Conservation (phyloP, 2,888 invertebrate genomes). For the Malthinus flaveolus region DNA sequence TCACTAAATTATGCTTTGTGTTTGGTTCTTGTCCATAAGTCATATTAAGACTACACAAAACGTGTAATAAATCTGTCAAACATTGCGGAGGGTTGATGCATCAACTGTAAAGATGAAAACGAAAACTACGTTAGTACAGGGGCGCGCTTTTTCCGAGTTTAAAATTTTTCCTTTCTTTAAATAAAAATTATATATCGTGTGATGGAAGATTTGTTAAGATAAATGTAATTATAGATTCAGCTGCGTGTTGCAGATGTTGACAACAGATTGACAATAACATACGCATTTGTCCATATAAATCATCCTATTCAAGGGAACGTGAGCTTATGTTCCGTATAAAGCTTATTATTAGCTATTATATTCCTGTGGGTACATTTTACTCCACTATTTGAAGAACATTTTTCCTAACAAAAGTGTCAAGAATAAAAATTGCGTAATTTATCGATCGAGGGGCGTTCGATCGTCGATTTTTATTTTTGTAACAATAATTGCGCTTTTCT, state of each 20-base stretch:
- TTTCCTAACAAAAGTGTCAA: slow-evolving; percentile 3
- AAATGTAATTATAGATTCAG: slow-evolving; percentile 27
- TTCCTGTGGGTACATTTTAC: slow-evolving; percentile 18
- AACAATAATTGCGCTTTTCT: neutral
- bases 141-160: slow-evolving; percentile 6
- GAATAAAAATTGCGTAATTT: neutral
- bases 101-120: slow-evolving; percentile 27
- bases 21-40: slow-evolving; percentile 55
- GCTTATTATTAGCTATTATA: slow-evolving; percentile 25
- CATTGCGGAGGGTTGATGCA: slow-evolving; percentile 47
- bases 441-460: no score
- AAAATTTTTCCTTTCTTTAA: neutral
- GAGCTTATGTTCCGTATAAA: slow-evolving; percentile 24
- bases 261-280: slow-evolving; percentile 38
- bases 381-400: slow-evolving; percentile 11
- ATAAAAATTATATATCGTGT: neutral
- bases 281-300: slow-evolving; percentile 42
- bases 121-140: neutral
- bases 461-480: neutral
- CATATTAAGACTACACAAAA: slow-evolving; percentile 58
- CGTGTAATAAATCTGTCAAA: slow-evolving; percentile 57
- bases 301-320: slow-evolving; percentile 39
- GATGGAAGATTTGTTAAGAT: neutral
- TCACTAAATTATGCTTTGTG: slow-evolving; percentile 39
- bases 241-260: slow-evolving; percentile 35